These are phyloP conservation scores for Rhabdomys pumilio DNA, from an alignment of 2,797 vertebrate genomes.

Conservation along the genomic window DNA sequence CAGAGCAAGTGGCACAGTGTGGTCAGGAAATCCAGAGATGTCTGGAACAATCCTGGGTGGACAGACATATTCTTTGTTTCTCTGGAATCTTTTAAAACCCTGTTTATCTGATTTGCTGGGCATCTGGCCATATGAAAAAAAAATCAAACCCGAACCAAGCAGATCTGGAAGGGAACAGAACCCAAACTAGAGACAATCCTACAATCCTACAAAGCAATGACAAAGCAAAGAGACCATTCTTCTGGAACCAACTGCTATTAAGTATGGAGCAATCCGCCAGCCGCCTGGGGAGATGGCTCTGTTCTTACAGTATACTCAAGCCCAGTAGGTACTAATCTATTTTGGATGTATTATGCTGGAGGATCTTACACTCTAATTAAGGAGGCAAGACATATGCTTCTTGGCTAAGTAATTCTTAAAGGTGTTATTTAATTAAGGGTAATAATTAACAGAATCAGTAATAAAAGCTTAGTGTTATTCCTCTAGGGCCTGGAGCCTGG, in stretches of 20 bases:
- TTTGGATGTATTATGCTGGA: slow-evolving; percentile 76
- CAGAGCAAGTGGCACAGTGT: not conserved
- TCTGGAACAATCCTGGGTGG: not conserved
- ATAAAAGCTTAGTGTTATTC: slow-evolving; percentile 68
- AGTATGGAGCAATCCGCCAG: not conserved
- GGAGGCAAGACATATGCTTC: slow-evolving; percentile 56
- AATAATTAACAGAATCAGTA: slow-evolving; percentile 78
- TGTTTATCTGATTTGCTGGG: not conserved
- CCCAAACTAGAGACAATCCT: not conserved
- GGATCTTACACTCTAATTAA: slow-evolving; percentile 73
- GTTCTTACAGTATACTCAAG: slow-evolving; percentile 39
- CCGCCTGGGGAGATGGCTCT: slow-evolving; percentile 50
- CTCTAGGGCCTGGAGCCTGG: slow-evolving; percentile 63
- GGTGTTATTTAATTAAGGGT: slow-evolving; percentile 81
- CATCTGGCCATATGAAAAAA: not conserved
- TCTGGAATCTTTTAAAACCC: slow-evolving; percentile 41
- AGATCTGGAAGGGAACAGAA: not conserved
- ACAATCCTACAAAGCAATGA: not conserved
- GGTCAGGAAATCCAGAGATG: not conserved
- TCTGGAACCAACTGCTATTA: slow-evolving; percentile 38
- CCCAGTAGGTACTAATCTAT: slow-evolving; percentile 62
- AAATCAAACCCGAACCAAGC: not conserved
- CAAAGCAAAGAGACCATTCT: slow-evolving; percentile 11
- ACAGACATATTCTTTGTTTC: slow-evolving; percentile 18
- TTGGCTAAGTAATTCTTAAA: slow-evolving; percentile 79